Evolutionary conservation across 1,140 invertebrate species (phyloP).

Genomic region (Argopecten irradians): DNA sequence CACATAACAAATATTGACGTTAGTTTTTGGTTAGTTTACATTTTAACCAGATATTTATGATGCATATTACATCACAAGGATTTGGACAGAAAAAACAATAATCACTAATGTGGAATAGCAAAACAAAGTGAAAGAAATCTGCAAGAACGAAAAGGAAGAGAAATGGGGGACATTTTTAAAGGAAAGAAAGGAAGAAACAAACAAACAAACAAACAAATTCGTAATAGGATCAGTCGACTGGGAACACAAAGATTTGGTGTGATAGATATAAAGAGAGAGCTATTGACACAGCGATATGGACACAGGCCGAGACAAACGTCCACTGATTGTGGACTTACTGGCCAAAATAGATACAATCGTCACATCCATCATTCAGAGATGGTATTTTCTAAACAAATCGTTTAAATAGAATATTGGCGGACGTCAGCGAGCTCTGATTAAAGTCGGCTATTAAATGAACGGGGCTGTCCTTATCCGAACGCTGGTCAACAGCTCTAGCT

Average conservation of each 20-base stretch:
- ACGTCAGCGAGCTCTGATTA: conserved; percentile 20
- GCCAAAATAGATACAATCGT: not conserved
- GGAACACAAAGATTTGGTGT: not conserved
- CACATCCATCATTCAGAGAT: not conserved
- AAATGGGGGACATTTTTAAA: too few species aligned
- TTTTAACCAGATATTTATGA: too few species aligned
- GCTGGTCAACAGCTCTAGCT: not conserved
- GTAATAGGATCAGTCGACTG: not conserved
- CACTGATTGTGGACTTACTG: conserved; percentile 6
- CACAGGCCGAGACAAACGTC: not conserved
- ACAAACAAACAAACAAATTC: too few species aligned
- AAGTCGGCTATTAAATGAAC: conserved; percentile 8
- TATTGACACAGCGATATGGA: not conserved
- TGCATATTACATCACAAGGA: too few species aligned
- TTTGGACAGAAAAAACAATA: too few species aligned
- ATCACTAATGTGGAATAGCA: too few species aligned
- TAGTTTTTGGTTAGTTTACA: too few species aligned
- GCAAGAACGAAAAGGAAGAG: too few species aligned
- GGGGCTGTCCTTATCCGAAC: not conserved
- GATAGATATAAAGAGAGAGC: not conserved
- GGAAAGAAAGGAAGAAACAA: too few species aligned
- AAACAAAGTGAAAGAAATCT: too few species aligned
- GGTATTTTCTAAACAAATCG: conserved; percentile 10
- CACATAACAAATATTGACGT: too few species aligned
- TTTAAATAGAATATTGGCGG: conserved; percentile 3